Base-by-base conservation (phyloP, 2,888 invertebrate species). In the Ennomos fuscantarius region DNA sequence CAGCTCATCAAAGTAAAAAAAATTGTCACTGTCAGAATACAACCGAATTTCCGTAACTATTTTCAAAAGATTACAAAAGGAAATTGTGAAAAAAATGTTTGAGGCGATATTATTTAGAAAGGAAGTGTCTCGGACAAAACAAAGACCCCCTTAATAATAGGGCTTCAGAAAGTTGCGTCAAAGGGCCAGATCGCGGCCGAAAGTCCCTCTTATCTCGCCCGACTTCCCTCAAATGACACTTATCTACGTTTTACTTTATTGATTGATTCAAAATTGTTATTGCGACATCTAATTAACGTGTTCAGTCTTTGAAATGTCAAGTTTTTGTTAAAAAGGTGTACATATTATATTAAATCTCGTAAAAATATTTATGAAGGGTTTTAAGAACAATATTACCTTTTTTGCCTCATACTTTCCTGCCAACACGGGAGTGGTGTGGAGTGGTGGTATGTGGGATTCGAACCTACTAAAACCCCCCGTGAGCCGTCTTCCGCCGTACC, bases 181-280 rank as follows among this genome's bases (percentile, higher is more conserved):
- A 81, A 79, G 68, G 72, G 60, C 59, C 65, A 72, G 74, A 77
- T 76, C 76, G 72, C 68, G 52, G 36, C 68, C 46, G 70, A 67
- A 84, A 86, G 78, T 82, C 80, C 66, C 66, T 60, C 77, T 84
- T 87, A 87, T 87, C 88, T 72, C 63, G 66, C 60, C 67, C 69
- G 82, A 84, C 72, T 86, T 87, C 76, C 69, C 65, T 71, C 70
- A 71, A 78, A 79, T 79, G 82, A 84, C 82, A 87, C 82, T 86
- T 86, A 84, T 84, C 82, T 81, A 73, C 79, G 55, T 80, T 79
- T 77, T 73, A 67, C 74, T 80, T 69, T 68, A 69, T 66, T 68
- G 76, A 83, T 84, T 83, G 81, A 86, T 85, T 79, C 76, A 74
- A 74, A 79, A 73, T 67, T 70, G 72, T 63, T 69, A 65, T 60